A percentile compares a stretch with the other conserved stretches of the same genome.
phyloP scores from a whole-genome alignment of 2,888 invertebrate species.

The Melieria picta region DNA sequence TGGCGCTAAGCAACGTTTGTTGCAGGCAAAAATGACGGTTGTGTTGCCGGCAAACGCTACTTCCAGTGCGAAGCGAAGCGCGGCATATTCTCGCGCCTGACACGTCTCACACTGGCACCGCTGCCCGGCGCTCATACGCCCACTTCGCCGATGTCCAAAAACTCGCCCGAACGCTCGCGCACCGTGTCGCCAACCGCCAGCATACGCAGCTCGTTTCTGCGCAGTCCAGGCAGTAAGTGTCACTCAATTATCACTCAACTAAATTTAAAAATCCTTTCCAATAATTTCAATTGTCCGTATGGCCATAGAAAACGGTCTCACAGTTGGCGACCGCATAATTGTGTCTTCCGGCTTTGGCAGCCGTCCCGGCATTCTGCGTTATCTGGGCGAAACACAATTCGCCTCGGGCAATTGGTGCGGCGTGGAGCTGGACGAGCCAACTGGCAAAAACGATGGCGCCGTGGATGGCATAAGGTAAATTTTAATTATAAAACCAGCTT shows the following conservation, averaged over 20 bases:
- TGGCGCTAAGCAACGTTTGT: constrained; percentile 3
- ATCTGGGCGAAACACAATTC: constrained; percentile 88
- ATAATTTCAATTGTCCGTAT: background rate
- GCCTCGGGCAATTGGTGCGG: constrained; percentile 96
- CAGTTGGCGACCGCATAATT: constrained; percentile 91
- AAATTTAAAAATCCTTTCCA: background rate
- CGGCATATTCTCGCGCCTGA: constrained; percentile 93
- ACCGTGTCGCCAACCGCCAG: constrained; percentile 65
- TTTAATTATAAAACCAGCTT: background rate
- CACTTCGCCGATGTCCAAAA: constrained; percentile 55
- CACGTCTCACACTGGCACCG: constrained; percentile 82
- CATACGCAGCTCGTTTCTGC: constrained; percentile 58
- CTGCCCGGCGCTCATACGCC: constrained; percentile 70
- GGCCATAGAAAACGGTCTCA: constrained; percentile 70
- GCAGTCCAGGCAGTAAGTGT: constrained; percentile 61
- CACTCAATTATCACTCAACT: background rate
- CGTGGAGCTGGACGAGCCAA: constrained; percentile 91
- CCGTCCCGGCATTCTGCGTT: constrained; percentile 87
- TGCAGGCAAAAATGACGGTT: constrained; percentile 95
- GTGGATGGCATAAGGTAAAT: constrained; percentile 88
- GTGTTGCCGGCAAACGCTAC: constrained; percentile 90
- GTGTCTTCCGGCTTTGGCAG: constrained; percentile 87
- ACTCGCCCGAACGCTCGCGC: constrained; percentile 62
- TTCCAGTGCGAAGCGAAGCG: constrained; percentile 93
- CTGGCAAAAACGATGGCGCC: constrained; percentile 96